These are phyloP conservation scores for Poeciliopsis turrubarensis DNA, from an alignment of 2,113 vertebrate species.

Conservation along the genomic window DNA sequence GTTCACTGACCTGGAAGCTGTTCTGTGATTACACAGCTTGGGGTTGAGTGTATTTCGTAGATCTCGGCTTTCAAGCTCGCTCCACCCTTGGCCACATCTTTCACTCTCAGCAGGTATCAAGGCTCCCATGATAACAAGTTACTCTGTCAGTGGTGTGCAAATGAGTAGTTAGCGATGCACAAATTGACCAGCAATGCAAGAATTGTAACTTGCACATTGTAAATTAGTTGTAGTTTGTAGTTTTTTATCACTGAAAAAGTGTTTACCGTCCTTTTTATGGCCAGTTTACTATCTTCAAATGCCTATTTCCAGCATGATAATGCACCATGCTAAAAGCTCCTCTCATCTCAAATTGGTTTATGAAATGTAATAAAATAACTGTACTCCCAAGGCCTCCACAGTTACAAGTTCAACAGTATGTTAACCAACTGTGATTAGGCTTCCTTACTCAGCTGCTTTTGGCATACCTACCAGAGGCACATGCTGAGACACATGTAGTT, in stretches of 20 bases:
- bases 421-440: background rate
- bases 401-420: background rate
- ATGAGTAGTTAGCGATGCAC: background rate
- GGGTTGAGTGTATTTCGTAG: background rate
- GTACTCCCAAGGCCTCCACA: background rate
- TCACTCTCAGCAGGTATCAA: background rate
- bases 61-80: background rate
- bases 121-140: background rate
- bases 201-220: background rate
- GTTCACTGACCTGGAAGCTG: background rate
- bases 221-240: too few relatives aligned
- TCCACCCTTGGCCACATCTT: background rate
- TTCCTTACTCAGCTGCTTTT: constrained; percentile 45
- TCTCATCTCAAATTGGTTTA: too few relatives aligned
- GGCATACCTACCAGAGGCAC: background rate
- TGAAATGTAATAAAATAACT: too few relatives aligned
- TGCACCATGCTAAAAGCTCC: too few relatives aligned
- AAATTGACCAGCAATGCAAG: background rate
- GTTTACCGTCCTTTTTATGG: too few relatives aligned
- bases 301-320: too few relatives aligned
- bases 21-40: background rate
- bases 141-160: background rate
- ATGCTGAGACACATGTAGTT: background rate
- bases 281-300: too few relatives aligned
- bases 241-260: too few relatives aligned